Percentiles rank a stretch among this genome's conserved stretches.
These are phyloP conservation scores for Pelagia noctiluca DNA, from an alignment of 30 jellyfish, hydroid and myxozoan genomes.

Conservation along the genomic window DNA sequence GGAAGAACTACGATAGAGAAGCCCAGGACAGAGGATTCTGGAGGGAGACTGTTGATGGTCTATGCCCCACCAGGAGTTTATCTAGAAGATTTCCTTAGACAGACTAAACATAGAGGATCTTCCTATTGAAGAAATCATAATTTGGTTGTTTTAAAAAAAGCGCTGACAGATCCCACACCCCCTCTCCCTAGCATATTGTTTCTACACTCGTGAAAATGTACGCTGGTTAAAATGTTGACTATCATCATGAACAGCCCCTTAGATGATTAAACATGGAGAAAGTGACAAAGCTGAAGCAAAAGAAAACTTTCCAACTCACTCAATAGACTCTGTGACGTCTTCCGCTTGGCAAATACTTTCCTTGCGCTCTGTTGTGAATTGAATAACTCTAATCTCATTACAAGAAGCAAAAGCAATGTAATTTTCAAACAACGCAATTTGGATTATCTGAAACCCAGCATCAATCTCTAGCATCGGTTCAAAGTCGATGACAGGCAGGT, in stretches of 20 bases:
- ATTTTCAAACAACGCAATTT: slow-evolving; percentile 59
- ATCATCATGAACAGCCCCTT: background rate
- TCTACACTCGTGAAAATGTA: too few relatives aligned
- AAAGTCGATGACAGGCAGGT: slow-evolving; percentile 59
- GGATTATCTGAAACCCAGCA: slow-evolving; percentile 56
- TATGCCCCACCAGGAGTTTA: too few relatives aligned
- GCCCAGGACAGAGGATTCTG: too few relatives aligned
- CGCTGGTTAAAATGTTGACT: too few relatives aligned
- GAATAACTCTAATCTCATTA: slow-evolving; percentile 78
- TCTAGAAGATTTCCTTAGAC: too few relatives aligned
- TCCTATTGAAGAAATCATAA: too few relatives aligned
- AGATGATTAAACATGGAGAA: background rate
- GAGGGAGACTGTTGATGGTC: too few relatives aligned
- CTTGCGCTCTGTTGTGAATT: slow-evolving; percentile 52
- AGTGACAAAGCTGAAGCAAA: background rate
- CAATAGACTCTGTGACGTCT: slow-evolving; percentile 74
- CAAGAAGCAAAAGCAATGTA: slow-evolving; percentile 78
- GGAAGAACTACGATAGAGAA: too few relatives aligned
- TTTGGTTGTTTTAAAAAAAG: too few relatives aligned
- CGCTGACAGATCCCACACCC: too few relatives aligned
- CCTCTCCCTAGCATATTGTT: too few relatives aligned
- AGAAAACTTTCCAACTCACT: slow-evolving; percentile 60
- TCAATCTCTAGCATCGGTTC: slow-evolving; percentile 71
- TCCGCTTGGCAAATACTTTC: slow-evolving; percentile 87
- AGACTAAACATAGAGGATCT: too few relatives aligned